Conservation (phyloP, 2,797 vertebrate genomes). For the Craterocephalus amniculus region DNA sequence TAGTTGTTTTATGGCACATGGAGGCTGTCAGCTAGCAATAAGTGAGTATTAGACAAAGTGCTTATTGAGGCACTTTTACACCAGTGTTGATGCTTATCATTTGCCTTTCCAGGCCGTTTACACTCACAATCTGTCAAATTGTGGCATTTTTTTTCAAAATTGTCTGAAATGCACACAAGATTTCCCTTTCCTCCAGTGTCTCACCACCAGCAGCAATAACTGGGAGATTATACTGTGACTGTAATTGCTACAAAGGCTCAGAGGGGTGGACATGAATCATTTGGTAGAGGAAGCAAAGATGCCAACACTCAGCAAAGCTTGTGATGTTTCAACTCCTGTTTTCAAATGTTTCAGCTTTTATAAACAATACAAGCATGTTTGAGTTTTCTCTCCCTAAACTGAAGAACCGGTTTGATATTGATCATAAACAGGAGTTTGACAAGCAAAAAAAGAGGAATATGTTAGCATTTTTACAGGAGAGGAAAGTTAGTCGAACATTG, state of each 20-base stretch:
- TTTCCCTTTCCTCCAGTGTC: background rate
- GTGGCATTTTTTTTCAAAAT: background rate
- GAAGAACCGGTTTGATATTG: background rate
- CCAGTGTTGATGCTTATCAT: background rate
- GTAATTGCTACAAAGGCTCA: too few relatives aligned
- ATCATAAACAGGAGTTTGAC: background rate
- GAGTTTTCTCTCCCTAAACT: background rate
- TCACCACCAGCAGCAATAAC: background rate
- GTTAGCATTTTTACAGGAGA: background rate
- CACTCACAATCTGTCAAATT: background rate
- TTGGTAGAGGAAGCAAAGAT: too few relatives aligned
- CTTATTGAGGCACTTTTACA: constrained; percentile 14
- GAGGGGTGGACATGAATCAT: too few relatives aligned
- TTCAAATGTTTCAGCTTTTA: background rate
- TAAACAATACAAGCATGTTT: background rate
- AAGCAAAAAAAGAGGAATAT: background rate
- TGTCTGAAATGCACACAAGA: background rate
- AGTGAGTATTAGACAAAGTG: constrained; percentile 14
- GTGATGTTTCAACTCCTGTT: background rate
- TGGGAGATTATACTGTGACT: background rate
- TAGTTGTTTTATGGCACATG: background rate
- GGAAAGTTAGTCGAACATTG: background rate
- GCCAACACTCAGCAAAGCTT: too few relatives aligned
- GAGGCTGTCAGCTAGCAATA: background rate
- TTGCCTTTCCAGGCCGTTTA: background rate